Base-by-base conservation (phyloP, 2,888 invertebrate genomes). In the Plagiodera versicolora region DNA sequence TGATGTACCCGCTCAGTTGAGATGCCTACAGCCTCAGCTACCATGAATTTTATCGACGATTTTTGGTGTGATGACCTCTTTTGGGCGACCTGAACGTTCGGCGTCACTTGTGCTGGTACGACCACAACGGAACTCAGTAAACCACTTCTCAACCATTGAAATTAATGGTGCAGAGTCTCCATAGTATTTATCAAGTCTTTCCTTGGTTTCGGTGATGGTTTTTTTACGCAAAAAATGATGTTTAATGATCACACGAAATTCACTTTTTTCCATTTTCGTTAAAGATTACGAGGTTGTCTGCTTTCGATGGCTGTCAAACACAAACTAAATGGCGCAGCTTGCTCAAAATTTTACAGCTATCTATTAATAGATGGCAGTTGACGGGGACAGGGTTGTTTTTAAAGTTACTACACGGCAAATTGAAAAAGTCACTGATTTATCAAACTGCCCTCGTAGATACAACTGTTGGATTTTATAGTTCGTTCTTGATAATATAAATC, bases 31-130 rank as follows among this genome's bases (percentile, higher is more conserved):
- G 28, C 9, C 28, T 28, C 28, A 28, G 28, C 9, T 9, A 53
- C 67, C 53, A 45, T 67, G 61, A 35, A 68, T 56, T 66, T 66
- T 63, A 46, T 56, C 53, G 24, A 68, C 46, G 49, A 61, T 61
- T 67, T 65, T 56, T 61, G 61, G 60, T 48, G 58, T 63, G 55
- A 56, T 60, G 30, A 66, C 59, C 63, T 61, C 64, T 17, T 17
- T 17, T 5, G 18, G 47, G 47, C 47, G 47, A 49, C 61, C 58
- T 47, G 44, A 46, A 56, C 56, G 55, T 56, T 51, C 28, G 20
- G 49, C 61, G 39, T 64, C 58, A 49, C 46, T 39, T n/a, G 56
- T 59, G 52, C 54, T 55, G 46, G 58, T 54, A 54, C 58, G 54
- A 54, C 54, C 63, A 59, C 58, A 62, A 54, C 10, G 6, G 20